Evolutionary conservation across 1,140 invertebrate genomes (phyloP).

Genomic region (Belonocnema kinseyi): DNA sequence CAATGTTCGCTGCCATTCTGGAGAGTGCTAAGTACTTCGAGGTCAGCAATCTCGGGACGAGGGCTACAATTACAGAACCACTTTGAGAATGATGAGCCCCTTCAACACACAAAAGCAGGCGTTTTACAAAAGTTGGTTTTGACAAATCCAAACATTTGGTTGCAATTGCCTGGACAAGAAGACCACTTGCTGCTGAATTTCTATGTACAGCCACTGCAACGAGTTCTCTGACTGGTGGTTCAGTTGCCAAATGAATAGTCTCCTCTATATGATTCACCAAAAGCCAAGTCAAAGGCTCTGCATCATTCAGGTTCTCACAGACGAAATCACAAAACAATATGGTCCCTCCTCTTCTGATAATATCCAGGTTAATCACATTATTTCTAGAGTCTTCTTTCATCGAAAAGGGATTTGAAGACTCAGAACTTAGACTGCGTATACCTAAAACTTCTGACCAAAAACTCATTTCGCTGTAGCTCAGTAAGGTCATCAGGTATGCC

Average conservation of each 20-base stretch:
- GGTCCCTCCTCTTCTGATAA: constrained; percentile 77
- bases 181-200: constrained; percentile 81
- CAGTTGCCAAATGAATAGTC: constrained; percentile 79
- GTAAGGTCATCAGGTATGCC: constrained; percentile 82
- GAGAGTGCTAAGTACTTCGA: constrained; percentile 79
- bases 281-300: constrained; percentile 86
- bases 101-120: constrained; percentile 79
- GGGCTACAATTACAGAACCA: constrained; percentile 78
- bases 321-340: constrained; percentile 85
- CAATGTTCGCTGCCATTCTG: constrained; percentile 79
- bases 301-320: constrained; percentile 83
- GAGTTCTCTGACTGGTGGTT: constrained; percentile 81
- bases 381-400: constrained; percentile 6
- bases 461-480: constrained; percentile 79
- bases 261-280: constrained; percentile 84
- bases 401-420: constrained; percentile 19
- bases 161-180: constrained; percentile 84
- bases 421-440: not conserved
- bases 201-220: constrained; percentile 78
- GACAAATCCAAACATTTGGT: constrained; percentile 74
- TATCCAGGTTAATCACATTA: constrained; percentile 75
- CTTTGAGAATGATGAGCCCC: constrained; percentile 82
- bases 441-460: constrained; percentile 81
- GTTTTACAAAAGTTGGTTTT: constrained; percentile 77
- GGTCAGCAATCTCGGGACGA: constrained; percentile 79